Evolutionary conservation across 2,797 vertebrate genomes (phyloP), one percentile per base, ranked within the genome.

Genomic region (Lepus townsendii): DNA sequence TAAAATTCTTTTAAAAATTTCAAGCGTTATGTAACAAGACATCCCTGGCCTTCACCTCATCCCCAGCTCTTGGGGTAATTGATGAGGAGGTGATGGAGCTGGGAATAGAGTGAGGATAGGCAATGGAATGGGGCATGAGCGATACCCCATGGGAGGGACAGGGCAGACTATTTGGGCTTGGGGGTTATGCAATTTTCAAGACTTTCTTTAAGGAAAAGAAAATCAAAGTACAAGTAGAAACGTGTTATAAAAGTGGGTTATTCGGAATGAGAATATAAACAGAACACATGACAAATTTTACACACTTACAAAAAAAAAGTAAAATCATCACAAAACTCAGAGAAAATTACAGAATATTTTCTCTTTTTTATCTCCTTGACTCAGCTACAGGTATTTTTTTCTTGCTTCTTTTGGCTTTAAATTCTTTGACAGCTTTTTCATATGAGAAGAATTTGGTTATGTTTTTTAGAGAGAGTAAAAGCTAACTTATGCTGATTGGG

Each of bases 361-460:
- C 12, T 68, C 16, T 79, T 86, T 92, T 78, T 68, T 66, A 42
- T 38, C 38, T 50, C 32, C 62, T 80, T 72, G n/a, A 82, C 47
- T 90, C 1, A 77, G 14, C 38, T 79, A n/a, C 5, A n/a, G 38
- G 63, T 47, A 66, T 92, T 69, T 17, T 24, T 82, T 75, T 63
- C 47, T 82, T 87, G 47, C 2, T 60, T 30, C 35, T 80, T 76
- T 75, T 72, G 89, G 35, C 22, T 80, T 12, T 50, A 68, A 68
- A 63, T 62, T 90, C n/a, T 76, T 92, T 88, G 62, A 82, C 47
- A 69, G 35, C 17, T 93, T 93, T 90, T 91, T 89, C 35, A 50
- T 35, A 57, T 72, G 72, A 83, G 52, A 77, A 92, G 1, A 13
- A 19, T 72, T 89, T 71, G 6, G 52, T 89, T 62, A 63, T 54